These are phyloP conservation scores for Acanthochromis polyacanthus DNA, from an alignment of 2,113 vertebrate species.

Conservation along the genomic window DNA sequence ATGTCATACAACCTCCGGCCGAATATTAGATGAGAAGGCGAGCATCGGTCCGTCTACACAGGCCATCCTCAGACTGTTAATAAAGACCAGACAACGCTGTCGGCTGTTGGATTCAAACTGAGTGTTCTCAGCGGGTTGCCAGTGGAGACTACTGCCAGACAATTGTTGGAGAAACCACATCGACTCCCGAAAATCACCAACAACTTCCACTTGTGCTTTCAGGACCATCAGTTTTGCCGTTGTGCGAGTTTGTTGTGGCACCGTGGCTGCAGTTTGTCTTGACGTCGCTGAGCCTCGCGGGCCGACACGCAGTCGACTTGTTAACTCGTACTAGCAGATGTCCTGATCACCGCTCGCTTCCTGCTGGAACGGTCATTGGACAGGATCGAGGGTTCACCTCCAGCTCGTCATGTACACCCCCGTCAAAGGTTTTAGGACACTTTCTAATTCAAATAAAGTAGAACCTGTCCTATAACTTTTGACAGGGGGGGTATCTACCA, in stretches of 20 bases:
- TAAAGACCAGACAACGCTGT: constrained; percentile 70
- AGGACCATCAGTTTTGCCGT: constrained; percentile 47
- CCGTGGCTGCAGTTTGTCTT: constrained; percentile 7
- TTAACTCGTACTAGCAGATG: neutral
- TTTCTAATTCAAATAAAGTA: too few species aligned
- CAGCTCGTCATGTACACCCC: neutral
- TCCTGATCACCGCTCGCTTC: constrained; percentile 42
- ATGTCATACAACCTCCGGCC: constrained; percentile 67
- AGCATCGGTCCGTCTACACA: constrained; percentile 21
- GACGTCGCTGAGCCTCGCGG: neutral
- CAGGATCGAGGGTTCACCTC: constrained; percentile 30
- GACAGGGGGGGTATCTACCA: too few species aligned
- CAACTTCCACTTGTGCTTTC: constrained; percentile 56
- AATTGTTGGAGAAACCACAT: constrained; percentile 33
- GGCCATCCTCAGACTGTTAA: constrained; percentile 63
- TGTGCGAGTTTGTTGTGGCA: constrained; percentile 25
- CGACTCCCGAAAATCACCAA: constrained; percentile 14
- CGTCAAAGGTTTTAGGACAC: too few species aligned
- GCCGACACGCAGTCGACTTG: neutral
- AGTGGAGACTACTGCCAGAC: constrained; percentile 52
- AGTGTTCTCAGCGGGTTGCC: constrained; percentile 45
- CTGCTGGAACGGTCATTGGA: constrained; percentile 16
- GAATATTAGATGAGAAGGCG: constrained; percentile 73
- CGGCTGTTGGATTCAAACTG: constrained; percentile 37
- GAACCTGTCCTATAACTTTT: too few species aligned